These are phyloP conservation scores for Vesta saturnalis DNA, from an alignment of 2,888 invertebrate genomes.

Conservation along the genomic window DNA sequence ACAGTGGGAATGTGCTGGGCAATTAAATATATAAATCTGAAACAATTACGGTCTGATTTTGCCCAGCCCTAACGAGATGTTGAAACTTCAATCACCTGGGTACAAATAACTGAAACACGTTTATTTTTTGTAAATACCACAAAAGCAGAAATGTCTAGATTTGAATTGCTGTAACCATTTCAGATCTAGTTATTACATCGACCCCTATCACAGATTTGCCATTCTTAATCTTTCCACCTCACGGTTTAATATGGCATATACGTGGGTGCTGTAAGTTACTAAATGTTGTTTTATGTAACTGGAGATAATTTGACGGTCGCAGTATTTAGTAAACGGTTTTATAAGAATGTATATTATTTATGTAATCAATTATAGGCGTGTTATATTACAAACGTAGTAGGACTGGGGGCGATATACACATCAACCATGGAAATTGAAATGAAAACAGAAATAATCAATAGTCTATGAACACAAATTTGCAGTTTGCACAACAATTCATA, in stretches of 20 bases:
- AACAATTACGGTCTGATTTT: slow-evolving; percentile 43
- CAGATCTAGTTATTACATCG: slow-evolving; percentile 45
- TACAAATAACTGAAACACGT: slow-evolving; percentile 30
- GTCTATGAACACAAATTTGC: background rate
- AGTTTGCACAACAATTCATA: slow-evolving; percentile 27
- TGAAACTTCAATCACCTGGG: slow-evolving; percentile 31
- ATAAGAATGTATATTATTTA: no score
- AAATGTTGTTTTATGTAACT: background rate
- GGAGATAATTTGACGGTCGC: background rate
- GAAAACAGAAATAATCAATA: no score
- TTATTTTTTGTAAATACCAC: slow-evolving; percentile 25
- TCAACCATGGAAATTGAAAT: no score
- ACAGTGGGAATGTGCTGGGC: slow-evolving; percentile 29
- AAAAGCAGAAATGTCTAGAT: background rate
- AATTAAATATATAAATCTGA: slow-evolving; percentile 40
- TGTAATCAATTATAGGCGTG: no score
- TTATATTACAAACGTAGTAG: no score
- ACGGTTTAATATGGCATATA: background rate
- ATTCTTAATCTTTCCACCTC: slow-evolving; percentile 1
- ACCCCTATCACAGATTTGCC: background rate
- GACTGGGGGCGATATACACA: no score
- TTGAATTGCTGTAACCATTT: slow-evolving; percentile 48
- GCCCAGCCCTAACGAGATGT: slow-evolving; percentile 41
- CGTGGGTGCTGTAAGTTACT: background rate
- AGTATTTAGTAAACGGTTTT: background rate